Conservation (phyloP, 2,797 vertebrate species). For the Chaunax sp. region DNA sequence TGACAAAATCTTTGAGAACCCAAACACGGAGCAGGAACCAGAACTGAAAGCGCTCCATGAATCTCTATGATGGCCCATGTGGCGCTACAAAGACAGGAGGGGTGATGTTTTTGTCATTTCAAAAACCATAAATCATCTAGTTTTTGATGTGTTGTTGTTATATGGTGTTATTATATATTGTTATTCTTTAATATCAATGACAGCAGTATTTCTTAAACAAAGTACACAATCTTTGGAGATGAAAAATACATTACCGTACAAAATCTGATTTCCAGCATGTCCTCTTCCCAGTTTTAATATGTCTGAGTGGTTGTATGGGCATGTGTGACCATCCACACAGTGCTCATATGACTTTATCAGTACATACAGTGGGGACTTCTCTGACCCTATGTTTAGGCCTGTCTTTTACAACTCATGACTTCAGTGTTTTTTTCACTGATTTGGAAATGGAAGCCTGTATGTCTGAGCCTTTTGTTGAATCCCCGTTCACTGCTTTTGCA, state of each 20-base stretch:
- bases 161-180: neutral
- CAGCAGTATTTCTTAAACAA: neutral
- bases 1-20: constrained; percentile 18
- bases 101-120: neutral
- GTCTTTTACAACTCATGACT: neutral
- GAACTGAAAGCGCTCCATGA: too few relatives aligned
- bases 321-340: neutral
- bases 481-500: neutral
- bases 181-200: neutral
- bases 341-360: too few relatives aligned
- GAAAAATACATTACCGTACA: neutral
- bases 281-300: neutral
- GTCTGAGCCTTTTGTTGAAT: neutral
- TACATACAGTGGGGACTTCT: neutral
- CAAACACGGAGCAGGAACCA: constrained; percentile 20
- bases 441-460: neutral
- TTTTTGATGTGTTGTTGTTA: too few relatives aligned
- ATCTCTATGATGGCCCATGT: too few relatives aligned
- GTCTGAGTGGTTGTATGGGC: neutral
- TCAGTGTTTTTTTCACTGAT: neutral
- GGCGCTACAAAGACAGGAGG: too few relatives aligned
- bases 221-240: neutral
- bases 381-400: neutral
- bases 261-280: neutral
- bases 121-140: neutral